Base-by-base conservation (phyloP, 1,140 invertebrate species). In the Neodiprion fabricii region DNA sequence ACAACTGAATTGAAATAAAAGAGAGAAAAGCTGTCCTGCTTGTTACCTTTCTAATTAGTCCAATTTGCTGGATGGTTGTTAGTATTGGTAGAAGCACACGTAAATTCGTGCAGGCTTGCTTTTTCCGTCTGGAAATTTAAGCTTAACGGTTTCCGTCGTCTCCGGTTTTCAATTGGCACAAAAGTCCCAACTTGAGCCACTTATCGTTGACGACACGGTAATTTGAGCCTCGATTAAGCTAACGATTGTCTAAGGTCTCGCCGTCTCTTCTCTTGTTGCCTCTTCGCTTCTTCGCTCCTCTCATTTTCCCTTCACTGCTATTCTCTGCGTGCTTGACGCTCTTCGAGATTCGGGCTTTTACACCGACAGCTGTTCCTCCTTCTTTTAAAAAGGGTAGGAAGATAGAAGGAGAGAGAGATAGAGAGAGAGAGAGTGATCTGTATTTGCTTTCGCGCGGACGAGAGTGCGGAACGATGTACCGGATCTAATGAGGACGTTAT, bases 131-230 rank as follows among this genome's bases (percentile, higher is more conserved):
- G 53, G 53, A 12, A 61, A 40, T 17, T 17, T 12, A 61, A 12
- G 11, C 53, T 61, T 17, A 7, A 7, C 8, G 5, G 53, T 61
- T 61, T 61, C 11, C 11, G 53, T 61, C 53, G 53, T 61, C 53
- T 61, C 53, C 53, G 9, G 53, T 61, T 61, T 61, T 17, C 53
- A 61, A 61, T 61, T 61, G 53, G 53, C 53, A 61, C 53, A 61
- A 61, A 61, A 61, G 11, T 61, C 53, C n/a, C 53, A 61, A 61
- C 53, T 61, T 61, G 53, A 61, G 53, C 53, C 53, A 61, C 53
- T 61, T 61, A 61, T 14, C 53, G 53, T 61, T 17, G 53, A 61
- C 53, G 53, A 61, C 53, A 61, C 53, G 53, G 53, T 17, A 61
- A 61, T 61, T 61, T 61, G 4, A 61, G n/a, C 53, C 11, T 61